Percentiles rank a stretch among this genome's conserved stretches.
These are phyloP conservation scores for Rhizoglyphus robini DNA, from an alignment of 1,140 invertebrate species.

Conservation along the genomic window DNA sequence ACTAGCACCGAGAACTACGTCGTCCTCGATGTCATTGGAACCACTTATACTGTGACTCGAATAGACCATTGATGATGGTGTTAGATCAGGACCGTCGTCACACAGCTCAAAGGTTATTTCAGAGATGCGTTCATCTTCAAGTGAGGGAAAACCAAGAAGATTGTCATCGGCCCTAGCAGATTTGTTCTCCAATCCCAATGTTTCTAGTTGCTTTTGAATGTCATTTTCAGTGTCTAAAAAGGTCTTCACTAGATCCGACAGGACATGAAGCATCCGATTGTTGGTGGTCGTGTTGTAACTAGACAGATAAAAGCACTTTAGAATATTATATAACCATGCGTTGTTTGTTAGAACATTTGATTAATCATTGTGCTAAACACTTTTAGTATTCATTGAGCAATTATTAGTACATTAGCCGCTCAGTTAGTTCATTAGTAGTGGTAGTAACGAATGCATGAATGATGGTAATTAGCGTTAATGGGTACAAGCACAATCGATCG, in stretches of 20 bases:
- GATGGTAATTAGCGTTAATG: neutral
- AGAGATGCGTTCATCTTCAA: neutral
- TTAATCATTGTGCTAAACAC: no score
- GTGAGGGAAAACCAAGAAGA: slow-evolving; percentile 16
- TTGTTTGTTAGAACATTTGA: no score
- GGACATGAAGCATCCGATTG: slow-evolving; percentile 23
- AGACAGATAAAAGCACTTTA: neutral
- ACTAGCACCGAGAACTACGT: slow-evolving; percentile 26
- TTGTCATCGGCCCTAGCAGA: neutral
- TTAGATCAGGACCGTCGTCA: slow-evolving; percentile 26
- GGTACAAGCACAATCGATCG: neutral
- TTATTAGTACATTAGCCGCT: neutral
- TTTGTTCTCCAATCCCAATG: slow-evolving; percentile 23
- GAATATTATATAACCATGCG: neutral
- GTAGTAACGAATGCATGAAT: neutral
- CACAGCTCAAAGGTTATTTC: slow-evolving; percentile 13
- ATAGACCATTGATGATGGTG: slow-evolving; percentile 3
- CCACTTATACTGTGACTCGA: neutral
- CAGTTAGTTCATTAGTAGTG: neutral
- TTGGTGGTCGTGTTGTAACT: slow-evolving; percentile 14
- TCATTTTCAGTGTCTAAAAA: slow-evolving; percentile 26
- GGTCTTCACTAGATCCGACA: slow-evolving; percentile 27
- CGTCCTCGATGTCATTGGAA: slow-evolving; percentile 25
- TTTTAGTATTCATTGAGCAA: no score
- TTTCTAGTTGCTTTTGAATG: slow-evolving; percentile 23